Conservation (phyloP, 2,797 vertebrate genomes). For the Australoheros facetus region DNA sequence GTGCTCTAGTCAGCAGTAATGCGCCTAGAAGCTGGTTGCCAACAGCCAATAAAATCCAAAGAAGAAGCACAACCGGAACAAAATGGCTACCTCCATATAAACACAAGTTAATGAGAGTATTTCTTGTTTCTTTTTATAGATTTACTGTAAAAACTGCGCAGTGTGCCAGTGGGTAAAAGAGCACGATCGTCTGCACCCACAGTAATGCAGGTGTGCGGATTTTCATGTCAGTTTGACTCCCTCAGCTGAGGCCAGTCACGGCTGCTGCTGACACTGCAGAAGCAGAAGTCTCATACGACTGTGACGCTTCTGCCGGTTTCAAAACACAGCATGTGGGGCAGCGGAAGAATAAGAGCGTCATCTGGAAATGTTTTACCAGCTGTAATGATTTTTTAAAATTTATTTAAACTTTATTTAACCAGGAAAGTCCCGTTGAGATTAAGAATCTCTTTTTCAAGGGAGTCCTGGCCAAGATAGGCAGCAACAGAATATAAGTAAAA, state of each 20-base stretch:
- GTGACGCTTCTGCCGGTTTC: not conserved
- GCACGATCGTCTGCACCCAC: not conserved
- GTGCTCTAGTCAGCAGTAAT: not conserved
- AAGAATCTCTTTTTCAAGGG: no score
- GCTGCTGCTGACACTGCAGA: not conserved
- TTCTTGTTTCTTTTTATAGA: not conserved
- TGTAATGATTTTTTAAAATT: not conserved
- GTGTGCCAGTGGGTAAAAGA: not conserved
- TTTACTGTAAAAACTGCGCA: not conserved
- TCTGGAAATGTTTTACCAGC: not conserved
- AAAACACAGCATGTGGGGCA: not conserved
- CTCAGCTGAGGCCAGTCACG: not conserved
- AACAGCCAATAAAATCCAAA: not conserved
- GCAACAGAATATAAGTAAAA: no score
- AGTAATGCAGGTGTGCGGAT: not conserved
- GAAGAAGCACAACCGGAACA: not conserved
- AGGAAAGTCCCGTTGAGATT: no score
- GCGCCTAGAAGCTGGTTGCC: not conserved
- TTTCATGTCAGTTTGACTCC: not conserved
- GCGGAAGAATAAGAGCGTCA: not conserved
- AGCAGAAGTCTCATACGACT: not conserved
- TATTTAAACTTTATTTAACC: no score
- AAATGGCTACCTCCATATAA: not conserved
- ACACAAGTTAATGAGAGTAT: rapidly evolving
- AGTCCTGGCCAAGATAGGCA: no score